A percentile compares a stretch with the other conserved stretches of the same genome.
phyloP scores from a whole-genome alignment of 2,888 invertebrate genomes.

The Amphipyra berbera region DNA sequence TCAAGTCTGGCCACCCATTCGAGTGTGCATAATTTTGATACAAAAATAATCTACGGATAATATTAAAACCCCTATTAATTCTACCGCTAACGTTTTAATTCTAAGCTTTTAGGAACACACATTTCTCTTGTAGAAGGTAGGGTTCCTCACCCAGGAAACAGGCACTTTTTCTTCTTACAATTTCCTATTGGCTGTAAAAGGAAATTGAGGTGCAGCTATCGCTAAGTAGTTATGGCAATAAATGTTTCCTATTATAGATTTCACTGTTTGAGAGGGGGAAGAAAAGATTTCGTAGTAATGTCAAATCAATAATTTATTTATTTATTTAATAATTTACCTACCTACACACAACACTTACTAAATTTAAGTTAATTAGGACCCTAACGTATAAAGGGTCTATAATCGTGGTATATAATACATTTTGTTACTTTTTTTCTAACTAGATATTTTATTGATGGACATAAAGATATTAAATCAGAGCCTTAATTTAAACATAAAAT shows the following conservation, averaged over 20 bases:
- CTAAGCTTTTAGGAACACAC: slow-evolving; percentile 52
- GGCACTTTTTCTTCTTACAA: slow-evolving; percentile 73
- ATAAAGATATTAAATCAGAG: too few relatives aligned
- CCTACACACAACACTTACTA: too few relatives aligned
- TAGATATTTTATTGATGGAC: too few relatives aligned
- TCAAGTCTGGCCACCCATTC: slow-evolving; percentile 82
- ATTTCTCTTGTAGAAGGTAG: slow-evolving; percentile 53
- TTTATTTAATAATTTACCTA: too few relatives aligned
- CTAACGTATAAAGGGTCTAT: too few relatives aligned
- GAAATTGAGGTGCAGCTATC: slow-evolving; percentile 64
- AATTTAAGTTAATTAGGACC: too few relatives aligned
- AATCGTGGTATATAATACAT: too few relatives aligned
- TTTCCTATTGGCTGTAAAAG: slow-evolving; percentile 78
- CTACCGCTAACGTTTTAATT: slow-evolving; percentile 64
- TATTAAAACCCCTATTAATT: slow-evolving; percentile 84
- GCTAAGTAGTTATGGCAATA: slow-evolving; percentile 22
- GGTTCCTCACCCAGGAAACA: slow-evolving; percentile 75
- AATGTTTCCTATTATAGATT: not conserved
- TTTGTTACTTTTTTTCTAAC: too few relatives aligned
- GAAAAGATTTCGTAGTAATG: not conserved
- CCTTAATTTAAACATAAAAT: too few relatives aligned
- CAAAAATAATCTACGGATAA: slow-evolving; percentile 85
- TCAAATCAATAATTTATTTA: too few relatives aligned
- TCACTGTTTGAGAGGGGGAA: not conserved
- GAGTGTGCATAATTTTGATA: slow-evolving; percentile 89